Evolutionary conservation across 2,888 invertebrate species (phyloP).

Genomic region (Drosophila formosana): DNA sequence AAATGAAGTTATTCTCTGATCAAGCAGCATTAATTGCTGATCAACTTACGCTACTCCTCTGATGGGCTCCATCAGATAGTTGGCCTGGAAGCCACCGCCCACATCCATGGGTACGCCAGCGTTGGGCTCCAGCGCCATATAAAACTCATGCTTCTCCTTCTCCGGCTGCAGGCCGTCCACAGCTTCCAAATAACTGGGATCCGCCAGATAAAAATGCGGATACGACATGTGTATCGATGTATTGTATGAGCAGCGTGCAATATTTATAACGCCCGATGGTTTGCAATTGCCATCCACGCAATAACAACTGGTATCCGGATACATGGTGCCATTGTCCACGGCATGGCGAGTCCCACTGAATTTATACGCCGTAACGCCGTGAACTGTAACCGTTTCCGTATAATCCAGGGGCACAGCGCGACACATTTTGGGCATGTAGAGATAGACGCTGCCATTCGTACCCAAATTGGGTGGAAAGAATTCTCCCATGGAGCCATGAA

Average conservation of each 20-base stretch:
- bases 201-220: constrained; percentile 93
- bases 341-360: constrained; percentile 88
- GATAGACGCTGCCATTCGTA: constrained; percentile 87
- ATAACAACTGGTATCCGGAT: constrained; percentile 89
- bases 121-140: constrained; percentile 90
- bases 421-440: constrained; percentile 92
- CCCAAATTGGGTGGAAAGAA: constrained; percentile 90
- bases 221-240: constrained; percentile 93
- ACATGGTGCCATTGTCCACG: constrained; percentile 89
- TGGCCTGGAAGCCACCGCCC: constrained; percentile 91
- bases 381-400: constrained; percentile 86
- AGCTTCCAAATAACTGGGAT: constrained; percentile 88
- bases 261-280: constrained; percentile 90
- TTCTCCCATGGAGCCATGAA: constrained; percentile 92
- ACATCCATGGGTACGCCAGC: constrained; percentile 92
- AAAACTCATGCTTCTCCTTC: constrained; percentile 90
- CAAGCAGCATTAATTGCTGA: background rate
- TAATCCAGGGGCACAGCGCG: constrained; percentile 89
- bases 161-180: constrained; percentile 90
- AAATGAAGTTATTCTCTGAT: background rate
- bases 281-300: constrained; percentile 89
- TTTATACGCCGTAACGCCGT: constrained; percentile 89
- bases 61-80: constrained; percentile 89
- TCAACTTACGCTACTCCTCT: constrained; percentile 87
- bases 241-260: constrained; percentile 90